Base-by-base conservation (phyloP, 2,797 vertebrate species). In the Microctenopoma steveboyesi region DNA sequence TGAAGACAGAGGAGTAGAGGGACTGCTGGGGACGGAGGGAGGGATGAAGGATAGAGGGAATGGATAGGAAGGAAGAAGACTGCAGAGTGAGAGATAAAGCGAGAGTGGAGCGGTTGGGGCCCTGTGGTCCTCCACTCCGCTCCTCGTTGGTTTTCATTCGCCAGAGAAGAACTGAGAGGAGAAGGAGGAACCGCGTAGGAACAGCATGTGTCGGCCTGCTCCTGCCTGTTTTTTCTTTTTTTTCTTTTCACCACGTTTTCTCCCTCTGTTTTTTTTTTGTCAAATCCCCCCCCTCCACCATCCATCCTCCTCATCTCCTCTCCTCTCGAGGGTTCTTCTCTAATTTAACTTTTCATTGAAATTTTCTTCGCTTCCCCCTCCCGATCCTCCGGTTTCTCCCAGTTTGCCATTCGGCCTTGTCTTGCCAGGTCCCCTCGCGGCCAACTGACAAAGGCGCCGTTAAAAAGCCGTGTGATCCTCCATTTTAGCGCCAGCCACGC, bases 271-370 rank as follows among this genome's bases (percentile, higher is more conserved):
- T 74, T 88, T 88, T 55, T 7, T n/a, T 46, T 47, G 62, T 68
- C 57, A 56, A 18, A 39, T 56, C 52, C 79, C 86, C 72, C 33
- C 52, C 62, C 53, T 47, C 53, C 57, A 37, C 75, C 76, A 59
- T 75, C 77, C 86, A 39, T 83, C 78, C 79, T 79, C 76, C 74
- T 79, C 79, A 72, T 80, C 86, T 70, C 27, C 76, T 81, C 79
- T 76, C 75, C 85, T 90, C 91, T 81, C 40, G 90, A 91, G 89
- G 88, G 85, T 92, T 89, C 91, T 90, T 92, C 91, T 90, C 91
- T 93, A 95, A 95, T 95, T 95, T 95, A 95, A 94, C 94, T 95
- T 95, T 95, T 92, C 91, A 94, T 95, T 90, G 92, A 94, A 95
- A 95, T 93, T 92, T 91, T 90, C 91, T 84, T 5, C 70, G 51